phyloP scores from a whole-genome alignment of 2,113 vertebrate species.

The Mystacornis crossleyi region DNA sequence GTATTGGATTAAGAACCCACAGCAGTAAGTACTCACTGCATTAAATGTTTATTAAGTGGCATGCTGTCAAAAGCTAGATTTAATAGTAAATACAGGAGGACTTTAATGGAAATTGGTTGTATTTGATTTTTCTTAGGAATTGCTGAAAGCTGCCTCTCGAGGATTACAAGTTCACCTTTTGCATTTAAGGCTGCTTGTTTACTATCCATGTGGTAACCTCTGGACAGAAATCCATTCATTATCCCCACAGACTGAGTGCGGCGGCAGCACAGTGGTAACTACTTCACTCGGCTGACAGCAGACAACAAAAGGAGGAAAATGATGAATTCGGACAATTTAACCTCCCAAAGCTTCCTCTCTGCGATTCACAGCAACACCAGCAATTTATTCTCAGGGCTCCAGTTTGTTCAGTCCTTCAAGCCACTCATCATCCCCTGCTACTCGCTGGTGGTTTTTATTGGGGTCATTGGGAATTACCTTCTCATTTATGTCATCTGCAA shows the following conservation, averaged over 20 bases:
- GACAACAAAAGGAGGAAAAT: slow-evolving; percentile 19
- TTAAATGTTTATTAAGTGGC: slow-evolving; percentile 38
- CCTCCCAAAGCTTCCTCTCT: slow-evolving; percentile 74
- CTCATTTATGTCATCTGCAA: slow-evolving; percentile 83
- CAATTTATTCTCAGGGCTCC: slow-evolving; percentile 79
- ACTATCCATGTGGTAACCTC: slow-evolving; percentile 3
- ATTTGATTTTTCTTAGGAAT: slow-evolving; percentile 31
- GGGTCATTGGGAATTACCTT: slow-evolving; percentile 83
- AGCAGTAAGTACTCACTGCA: slow-evolving; percentile 61
- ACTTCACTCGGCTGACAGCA: not conserved
- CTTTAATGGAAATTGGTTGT: not conserved
- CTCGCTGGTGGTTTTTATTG: slow-evolving; percentile 76
- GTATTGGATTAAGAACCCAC: slow-evolving; percentile 6
- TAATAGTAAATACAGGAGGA: not conserved
- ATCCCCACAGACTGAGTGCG: not conserved
- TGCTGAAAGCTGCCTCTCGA: slow-evolving; percentile 11
- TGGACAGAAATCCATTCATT: slow-evolving; percentile 29
- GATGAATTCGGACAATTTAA: slow-evolving; percentile 67
- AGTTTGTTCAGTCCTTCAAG: slow-evolving; percentile 83
- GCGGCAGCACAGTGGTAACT: not conserved
- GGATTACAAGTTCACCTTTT: slow-evolving; percentile 23
- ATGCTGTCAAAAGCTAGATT: slow-evolving; percentile 44
- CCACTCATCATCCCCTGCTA: slow-evolving; percentile 84
- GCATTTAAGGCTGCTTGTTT: slow-evolving; percentile 39
- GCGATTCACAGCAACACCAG: slow-evolving; percentile 70